Conservation (phyloP, 2,797 vertebrate species). For the Phalloptychus januarius region DNA sequence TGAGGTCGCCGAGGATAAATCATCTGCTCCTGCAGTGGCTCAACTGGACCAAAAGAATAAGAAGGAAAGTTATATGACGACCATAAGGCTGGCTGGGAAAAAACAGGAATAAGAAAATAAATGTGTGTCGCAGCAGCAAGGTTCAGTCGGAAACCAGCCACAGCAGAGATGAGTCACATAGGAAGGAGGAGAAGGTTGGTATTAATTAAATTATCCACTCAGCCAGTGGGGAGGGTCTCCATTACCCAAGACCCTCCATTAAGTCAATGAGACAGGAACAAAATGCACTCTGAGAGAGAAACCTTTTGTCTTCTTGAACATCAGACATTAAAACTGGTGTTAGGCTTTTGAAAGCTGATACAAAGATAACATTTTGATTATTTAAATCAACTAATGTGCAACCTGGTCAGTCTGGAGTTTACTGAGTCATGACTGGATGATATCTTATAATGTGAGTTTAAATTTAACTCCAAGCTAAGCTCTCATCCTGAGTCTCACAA, state of each 20-base stretch:
- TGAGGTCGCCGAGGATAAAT: constrained; percentile 46
- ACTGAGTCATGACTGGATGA: not conserved
- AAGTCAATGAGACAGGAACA: constrained; percentile 63
- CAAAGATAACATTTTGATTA: not conserved
- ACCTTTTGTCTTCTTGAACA: not conserved
- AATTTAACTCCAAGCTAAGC: not conserved
- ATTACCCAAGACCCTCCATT: constrained; percentile 76
- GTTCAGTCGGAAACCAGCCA: not conserved
- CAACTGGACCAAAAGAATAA: constrained; percentile 14
- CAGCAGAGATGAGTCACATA: constrained; percentile 52
- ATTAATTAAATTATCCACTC: constrained; percentile 75
- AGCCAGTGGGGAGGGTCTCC: constrained; percentile 69
- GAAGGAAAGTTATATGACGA: constrained; percentile 4
- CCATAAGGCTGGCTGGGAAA: not conserved
- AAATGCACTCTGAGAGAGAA: constrained; percentile 7
- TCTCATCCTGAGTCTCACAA: not conserved
- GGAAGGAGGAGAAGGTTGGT: constrained; percentile 42
- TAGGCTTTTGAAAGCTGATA: not conserved
- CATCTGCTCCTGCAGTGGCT: constrained; percentile 17
- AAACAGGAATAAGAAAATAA: not conserved
- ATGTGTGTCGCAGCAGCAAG: not conserved
- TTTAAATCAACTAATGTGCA: not conserved
- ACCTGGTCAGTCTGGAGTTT: not conserved
- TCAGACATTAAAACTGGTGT: not conserved
- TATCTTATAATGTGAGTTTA: not conserved